Percentiles rank a stretch among this genome's conserved stretches.
These are phyloP conservation scores for Ophiothrix spiculata DNA, from an alignment of 35 echinoderm and acorn worm genomes.

Conservation along the genomic window DNA sequence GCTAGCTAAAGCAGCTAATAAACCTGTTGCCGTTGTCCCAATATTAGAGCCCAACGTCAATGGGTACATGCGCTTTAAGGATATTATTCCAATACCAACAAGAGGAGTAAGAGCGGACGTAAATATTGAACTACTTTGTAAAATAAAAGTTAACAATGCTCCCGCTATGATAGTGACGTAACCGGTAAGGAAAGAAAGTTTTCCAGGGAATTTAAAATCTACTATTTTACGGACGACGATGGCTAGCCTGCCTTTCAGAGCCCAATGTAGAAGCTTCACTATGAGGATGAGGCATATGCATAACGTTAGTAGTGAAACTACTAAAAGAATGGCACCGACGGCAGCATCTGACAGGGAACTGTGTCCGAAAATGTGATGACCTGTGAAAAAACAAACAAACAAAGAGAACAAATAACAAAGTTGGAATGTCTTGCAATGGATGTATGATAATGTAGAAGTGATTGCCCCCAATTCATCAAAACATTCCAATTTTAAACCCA, in stretches of 20 bases:
- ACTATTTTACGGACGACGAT: slow-evolving; percentile 66
- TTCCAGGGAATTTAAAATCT: slow-evolving; percentile 67
- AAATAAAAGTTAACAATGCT: slow-evolving; percentile 68
- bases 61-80: slow-evolving; percentile 80
- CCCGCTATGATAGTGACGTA: slow-evolving; percentile 71
- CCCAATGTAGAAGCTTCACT: slow-evolving; percentile 81
- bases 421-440: no score
- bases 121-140: slow-evolving; percentile 92
- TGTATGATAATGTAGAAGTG: no score
- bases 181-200: slow-evolving; percentile 55
- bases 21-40: slow-evolving; percentile 74
- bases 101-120: slow-evolving; percentile 93
- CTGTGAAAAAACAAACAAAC: slow-evolving; percentile 22
- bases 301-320: slow-evolving; percentile 56
- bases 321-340: slow-evolving; percentile 61
- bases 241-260: slow-evolving; percentile 70
- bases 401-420: neutral
- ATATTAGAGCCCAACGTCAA: slow-evolving; percentile 89
- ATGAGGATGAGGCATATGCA: slow-evolving; percentile 81
- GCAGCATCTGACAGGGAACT: slow-evolving; percentile 50
- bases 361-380: slow-evolving; percentile 55
- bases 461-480: no score
- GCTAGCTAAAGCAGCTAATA: slow-evolving; percentile 74
- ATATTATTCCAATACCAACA: slow-evolving; percentile 77
- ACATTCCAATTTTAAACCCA: no score